A percentile compares a stretch with the other conserved stretches of the same genome.
Evolutionary conservation across 2,797 vertebrate genomes (phyloP).

Genomic region (Centroberyx gerrardi): DNA sequence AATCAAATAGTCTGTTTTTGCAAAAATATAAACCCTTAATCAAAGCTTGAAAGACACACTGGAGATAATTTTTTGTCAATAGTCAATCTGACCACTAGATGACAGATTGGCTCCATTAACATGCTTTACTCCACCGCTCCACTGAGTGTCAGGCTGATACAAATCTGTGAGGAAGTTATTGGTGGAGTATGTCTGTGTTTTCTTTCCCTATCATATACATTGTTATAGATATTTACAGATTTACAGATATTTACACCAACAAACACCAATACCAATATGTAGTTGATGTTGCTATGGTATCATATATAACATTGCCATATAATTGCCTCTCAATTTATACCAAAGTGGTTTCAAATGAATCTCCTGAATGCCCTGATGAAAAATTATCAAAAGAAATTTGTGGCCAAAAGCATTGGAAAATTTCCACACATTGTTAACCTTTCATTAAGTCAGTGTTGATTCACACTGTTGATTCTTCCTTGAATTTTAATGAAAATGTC

Average conservation of each 20-base stretch:
- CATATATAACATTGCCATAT: neutral
- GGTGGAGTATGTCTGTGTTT: neutral
- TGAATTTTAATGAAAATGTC: too few relatives aligned
- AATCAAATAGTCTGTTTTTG: too few relatives aligned
- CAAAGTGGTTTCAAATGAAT: too few relatives aligned
- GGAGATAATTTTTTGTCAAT: neutral
- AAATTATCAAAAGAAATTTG: too few relatives aligned
- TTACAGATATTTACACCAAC: conserved; percentile 12
- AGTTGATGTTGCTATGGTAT: neutral
- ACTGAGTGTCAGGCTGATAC: neutral
- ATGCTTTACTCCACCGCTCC: neutral
- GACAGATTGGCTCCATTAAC: conserved; percentile 41
- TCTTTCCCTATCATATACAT: neutral
- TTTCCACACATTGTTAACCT: too few relatives aligned
- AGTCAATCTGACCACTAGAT: conserved; percentile 51
- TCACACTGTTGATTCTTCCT: too few relatives aligned
- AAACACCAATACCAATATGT: neutral
- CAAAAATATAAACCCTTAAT: too few relatives aligned
- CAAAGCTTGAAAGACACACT: neutral
- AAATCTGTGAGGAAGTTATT: neutral
- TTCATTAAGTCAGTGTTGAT: too few relatives aligned
- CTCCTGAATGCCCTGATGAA: too few relatives aligned
- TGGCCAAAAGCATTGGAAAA: too few relatives aligned
- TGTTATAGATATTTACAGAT: neutral
- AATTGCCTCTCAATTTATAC: neutral